phyloP scores from a whole-genome alignment of 1,140 invertebrate genomes.

The Camponotus vicinus region DNA sequence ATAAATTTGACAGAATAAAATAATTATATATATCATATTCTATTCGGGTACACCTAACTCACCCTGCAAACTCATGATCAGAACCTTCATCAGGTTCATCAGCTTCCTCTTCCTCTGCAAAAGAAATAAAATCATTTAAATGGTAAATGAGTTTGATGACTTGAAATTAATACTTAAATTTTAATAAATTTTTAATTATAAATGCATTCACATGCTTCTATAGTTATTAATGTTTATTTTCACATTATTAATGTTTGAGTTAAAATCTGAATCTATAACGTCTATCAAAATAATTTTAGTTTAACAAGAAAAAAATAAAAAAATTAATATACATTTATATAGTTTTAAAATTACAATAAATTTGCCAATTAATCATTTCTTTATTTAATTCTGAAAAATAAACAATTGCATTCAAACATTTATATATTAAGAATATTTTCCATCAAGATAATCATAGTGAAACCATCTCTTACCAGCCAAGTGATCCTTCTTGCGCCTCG shows the following conservation, averaged over 20 bases:
- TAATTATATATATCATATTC: conserved; percentile 55
- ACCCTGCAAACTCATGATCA: conserved; percentile 88
- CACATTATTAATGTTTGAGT: neutral
- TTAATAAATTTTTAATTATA: neutral
- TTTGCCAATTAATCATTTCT: neutral
- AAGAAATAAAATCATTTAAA: conserved; percentile 46
- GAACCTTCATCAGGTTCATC: conserved; percentile 88
- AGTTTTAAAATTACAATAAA: neutral
- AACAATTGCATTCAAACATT: neutral
- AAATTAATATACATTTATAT: neutral
- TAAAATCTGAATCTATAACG: neutral
- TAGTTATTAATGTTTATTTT: neutral
- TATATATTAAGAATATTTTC: conserved; percentile 9
- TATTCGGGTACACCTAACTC: conserved; percentile 79
- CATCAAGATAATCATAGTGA: neutral
- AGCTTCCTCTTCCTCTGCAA: conserved; percentile 88
- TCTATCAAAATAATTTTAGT: conserved; percentile 4
- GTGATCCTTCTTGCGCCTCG: conserved; percentile 87
- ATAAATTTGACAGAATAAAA: conserved; percentile 26
- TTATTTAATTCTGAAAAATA: neutral
- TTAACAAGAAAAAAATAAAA: neutral
- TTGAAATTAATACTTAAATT: conserved; percentile 6
- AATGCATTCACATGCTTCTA: neutral
- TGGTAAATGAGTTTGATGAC: neutral
- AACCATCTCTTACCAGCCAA: conserved; percentile 75